Percentiles rank a stretch among this genome's conserved stretches.
Evolutionary conservation across 2,888 invertebrate genomes (phyloP).

Genomic region (Drosophila aldrichi): DNA sequence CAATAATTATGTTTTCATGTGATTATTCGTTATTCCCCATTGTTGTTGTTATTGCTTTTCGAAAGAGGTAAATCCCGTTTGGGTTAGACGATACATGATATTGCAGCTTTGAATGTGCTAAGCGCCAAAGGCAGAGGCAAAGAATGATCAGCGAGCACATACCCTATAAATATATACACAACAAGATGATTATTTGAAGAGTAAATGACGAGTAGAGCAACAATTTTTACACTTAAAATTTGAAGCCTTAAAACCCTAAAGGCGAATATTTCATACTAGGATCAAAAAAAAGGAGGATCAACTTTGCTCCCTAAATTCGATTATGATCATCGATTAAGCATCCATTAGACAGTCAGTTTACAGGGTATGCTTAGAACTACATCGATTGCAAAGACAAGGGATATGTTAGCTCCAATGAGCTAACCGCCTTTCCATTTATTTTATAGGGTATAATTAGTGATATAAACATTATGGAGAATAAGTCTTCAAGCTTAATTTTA

Average conservation of each 20-base stretch:
- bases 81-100: conserved; percentile 22
- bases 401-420: background rate
- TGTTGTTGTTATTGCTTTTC: background rate
- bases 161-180: conserved; percentile 5
- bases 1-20: conserved; percentile 33
- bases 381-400: background rate
- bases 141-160: background rate
- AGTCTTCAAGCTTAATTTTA: background rate
- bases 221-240: background rate
- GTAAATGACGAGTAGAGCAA: background rate
- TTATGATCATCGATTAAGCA: background rate
- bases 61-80: conserved; percentile 38
- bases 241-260: no score
- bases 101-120: conserved; percentile 21
- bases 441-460: conserved; percentile 43
- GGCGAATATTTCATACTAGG: no score
- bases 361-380: background rate
- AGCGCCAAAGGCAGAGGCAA: background rate
- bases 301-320: no score
- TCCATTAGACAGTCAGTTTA: background rate
- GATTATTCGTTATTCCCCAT: background rate
- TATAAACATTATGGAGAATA: background rate
- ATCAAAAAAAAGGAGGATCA: no score
- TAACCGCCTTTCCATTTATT: background rate
- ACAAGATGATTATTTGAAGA: background rate